Percentiles rank a stretch among this genome's conserved stretches.
Evolutionary conservation across 2,113 vertebrate genomes (phyloP).

Genomic region (Aepyceros melampus): DNA sequence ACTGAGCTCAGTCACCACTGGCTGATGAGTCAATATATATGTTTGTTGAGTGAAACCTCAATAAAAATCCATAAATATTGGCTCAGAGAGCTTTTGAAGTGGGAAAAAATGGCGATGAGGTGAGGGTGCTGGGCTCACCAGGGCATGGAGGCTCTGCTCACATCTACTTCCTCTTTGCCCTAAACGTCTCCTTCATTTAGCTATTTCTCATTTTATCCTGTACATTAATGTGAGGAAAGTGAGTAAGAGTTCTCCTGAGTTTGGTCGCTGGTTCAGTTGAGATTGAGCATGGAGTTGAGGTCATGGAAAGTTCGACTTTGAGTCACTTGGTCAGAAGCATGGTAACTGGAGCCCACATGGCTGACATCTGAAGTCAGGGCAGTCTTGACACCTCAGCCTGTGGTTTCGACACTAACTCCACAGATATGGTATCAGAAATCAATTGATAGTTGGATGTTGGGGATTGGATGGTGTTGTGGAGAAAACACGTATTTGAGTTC

Average conservation of each 20-base stretch:
- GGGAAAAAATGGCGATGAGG: neutral
- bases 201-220: too few species aligned
- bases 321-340: too few species aligned
- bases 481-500: neutral
- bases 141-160: neutral
- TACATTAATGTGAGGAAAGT: too few species aligned
- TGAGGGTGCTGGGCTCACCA: neutral
- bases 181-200: neutral
- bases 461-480: neutral
- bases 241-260: too few species aligned
- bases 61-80: neutral
- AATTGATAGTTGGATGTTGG: neutral
- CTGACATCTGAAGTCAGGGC: too few species aligned
- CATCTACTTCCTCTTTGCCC: neutral
- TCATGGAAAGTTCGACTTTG: too few species aligned
- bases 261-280: fast-evolving
- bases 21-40: neutral
- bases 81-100: neutral
- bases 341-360: too few species aligned
- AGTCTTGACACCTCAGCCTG: neutral
- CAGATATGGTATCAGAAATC: neutral
- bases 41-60: neutral
- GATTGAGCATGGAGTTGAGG: too few species aligned
- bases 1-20: neutral
- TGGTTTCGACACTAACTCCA: neutral